A percentile compares a stretch with the other conserved stretches of the same genome.
Conservation (phyloP, 2,888 invertebrate species). For the Sinelater perroti region DNA sequence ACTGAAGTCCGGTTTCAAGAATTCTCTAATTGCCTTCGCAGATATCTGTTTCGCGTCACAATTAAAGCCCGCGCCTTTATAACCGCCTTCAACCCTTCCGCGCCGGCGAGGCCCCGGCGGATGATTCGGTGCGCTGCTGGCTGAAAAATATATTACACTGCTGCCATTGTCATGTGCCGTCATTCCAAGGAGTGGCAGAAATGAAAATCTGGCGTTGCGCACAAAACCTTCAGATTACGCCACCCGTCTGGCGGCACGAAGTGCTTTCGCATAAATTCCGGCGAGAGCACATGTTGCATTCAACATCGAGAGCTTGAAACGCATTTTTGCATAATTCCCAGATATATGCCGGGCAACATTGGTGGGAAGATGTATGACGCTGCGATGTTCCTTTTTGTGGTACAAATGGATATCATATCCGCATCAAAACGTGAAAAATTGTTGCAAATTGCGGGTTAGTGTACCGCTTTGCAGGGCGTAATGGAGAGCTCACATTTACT, state of each 20-base stretch:
- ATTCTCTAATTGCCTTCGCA: constrained; percentile 38
- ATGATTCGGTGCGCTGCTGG: not conserved
- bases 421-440: constrained; percentile 8
- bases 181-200: not conserved
- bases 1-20: constrained; percentile 33
- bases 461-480: too few relatives aligned
- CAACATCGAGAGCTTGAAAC: constrained; percentile 15
- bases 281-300: constrained; percentile 15
- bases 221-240: constrained; percentile 3
- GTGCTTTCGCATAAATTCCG: constrained; percentile 9
- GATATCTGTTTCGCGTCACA: constrained; percentile 36
- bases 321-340: constrained; percentile 23
- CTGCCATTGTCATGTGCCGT: not conserved
- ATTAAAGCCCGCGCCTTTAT: constrained; percentile 27
- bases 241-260: constrained; percentile 7
- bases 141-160: not conserved
- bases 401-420: constrained; percentile 1
- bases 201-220: not conserved
- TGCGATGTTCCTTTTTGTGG: not conserved
- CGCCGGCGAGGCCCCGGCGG: not conserved
- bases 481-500: too few relatives aligned
- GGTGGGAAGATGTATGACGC: constrained; percentile 7
- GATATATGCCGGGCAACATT: constrained; percentile 12
- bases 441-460: too few relatives aligned
- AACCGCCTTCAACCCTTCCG: constrained; percentile 23